Conservation (phyloP, 2,797 vertebrate species). For the Falco columbarius region DNA sequence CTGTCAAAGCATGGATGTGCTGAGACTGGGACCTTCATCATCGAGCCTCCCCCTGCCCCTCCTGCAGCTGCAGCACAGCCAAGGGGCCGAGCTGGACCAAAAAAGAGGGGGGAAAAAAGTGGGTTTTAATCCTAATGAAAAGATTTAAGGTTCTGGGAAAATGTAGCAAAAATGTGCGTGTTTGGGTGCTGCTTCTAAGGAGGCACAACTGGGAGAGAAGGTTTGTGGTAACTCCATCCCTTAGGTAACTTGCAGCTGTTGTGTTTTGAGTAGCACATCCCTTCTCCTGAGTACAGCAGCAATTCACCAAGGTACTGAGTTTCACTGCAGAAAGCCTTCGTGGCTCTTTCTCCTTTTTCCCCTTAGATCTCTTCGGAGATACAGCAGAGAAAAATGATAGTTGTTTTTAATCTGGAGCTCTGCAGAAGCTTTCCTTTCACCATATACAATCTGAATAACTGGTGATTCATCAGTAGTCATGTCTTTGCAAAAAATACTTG, state of each 20-base stretch:
- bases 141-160: not conserved
- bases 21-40: not conserved
- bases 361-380: not conserved
- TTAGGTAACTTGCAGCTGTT: not conserved
- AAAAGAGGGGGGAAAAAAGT: not conserved
- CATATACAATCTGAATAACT: accelerated
- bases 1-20: not conserved
- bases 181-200: not conserved
- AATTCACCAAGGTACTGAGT: not conserved
- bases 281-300: not conserved
- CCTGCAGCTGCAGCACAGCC: not conserved
- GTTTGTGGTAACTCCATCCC: not conserved
- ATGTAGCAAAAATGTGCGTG: not conserved
- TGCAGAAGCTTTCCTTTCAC: not conserved
- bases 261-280: accelerated
- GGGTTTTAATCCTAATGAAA: not conserved
- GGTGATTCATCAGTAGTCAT: not conserved
- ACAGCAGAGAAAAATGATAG: accelerated
- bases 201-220: not conserved
- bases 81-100: not conserved
- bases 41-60: not conserved
- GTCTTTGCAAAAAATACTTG: not conserved
- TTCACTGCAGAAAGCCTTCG: not conserved
- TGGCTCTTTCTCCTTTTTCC: not conserved
- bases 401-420: not conserved